Base-by-base conservation (phyloP, 2,797 vertebrate genomes). In the Labeo calbasu region DNA sequence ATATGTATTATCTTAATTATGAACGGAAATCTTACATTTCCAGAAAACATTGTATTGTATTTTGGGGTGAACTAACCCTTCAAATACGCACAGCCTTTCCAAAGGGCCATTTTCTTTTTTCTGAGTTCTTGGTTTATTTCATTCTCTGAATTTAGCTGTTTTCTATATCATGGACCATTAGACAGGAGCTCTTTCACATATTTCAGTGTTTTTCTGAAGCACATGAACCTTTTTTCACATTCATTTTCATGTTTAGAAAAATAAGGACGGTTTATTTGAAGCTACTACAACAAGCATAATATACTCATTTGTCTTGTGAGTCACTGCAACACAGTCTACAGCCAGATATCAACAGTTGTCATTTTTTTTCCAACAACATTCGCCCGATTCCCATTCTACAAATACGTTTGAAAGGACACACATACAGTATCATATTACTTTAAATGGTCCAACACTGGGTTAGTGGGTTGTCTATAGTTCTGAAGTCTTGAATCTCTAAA, bases 231-330 rank as follows among this genome's bases (percentile, higher is more conserved):
- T 77, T 72, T 36, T 75, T 76, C 89, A 86, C 80, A 82, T 36
- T 66, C 86, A 86, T 77, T 50, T 82, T 79, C 87, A 88, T 93
- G 91, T 92, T 95, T 95, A 94, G 89, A 95, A 95, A 95, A 95
- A 95, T 95, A 96, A 94, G 92, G 91, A 94, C 92, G 89, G 90
- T 95, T 95, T 95, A 95, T 95, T 95, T 93, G 90, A 94, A 89
- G 91, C 93, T 92, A 94, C 92, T 92, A 90, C 92, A 90, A 95
- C 92, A 94, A 94, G 92, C 93, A 91, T 92, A 88, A 86, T 88
- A 93, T 92, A 91, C 92, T 93, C 89, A 90, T 88, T 91, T 90
- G 87, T 92, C 89, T 87, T 89, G 92, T 90, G 86, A 88, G 90
- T 93, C 90, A 89, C 92, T 93, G 92, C 89, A 93, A 92, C 91